Evolutionary conservation across 64 coral and sea anemone genomes (phyloP), one percentile per base, ranked within the genome.

Genomic region (Stichodactyla helianthus): DNA sequence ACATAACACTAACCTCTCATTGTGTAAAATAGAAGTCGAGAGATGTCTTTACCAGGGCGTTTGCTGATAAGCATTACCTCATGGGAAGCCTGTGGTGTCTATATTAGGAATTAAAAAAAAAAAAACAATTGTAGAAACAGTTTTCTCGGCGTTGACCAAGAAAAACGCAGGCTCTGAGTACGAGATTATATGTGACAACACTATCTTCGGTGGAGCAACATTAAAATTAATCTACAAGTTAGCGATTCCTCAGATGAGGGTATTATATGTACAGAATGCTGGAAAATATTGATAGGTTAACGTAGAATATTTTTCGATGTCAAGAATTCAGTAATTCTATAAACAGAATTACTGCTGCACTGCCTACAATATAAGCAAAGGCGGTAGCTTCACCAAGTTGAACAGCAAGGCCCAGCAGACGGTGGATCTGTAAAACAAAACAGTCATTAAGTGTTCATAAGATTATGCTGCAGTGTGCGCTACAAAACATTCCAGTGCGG

Each of bases 31-130:
- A 98, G 55, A 20, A 98, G 88, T 44, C 86, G 79, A 90, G 87
- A 99, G 12, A 99, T 71, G 59, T 99, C 90, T 51, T 91, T 82
- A 86, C 63, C 64, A 6, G 86, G 90, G 55, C 71, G 71, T 51
- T 86, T 95, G 54, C 97, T 93, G 1, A 99, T 63, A 22, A 99
- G 52, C 44, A 95, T 55, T 3, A 99, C 91, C 77, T 99, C 97
- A 63, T 99, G 63, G 6, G 97, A 95, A 0, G 83, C 88, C 44
- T 85, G 86, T 61, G 97, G 97, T 54, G 97, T 99, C 97, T 99
- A 44, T 44, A 44, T 44, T 44, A 44, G 0, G 35, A 44, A n/a
- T n/a, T n/a, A n/a, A n/a, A 44, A 3, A 3, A 44, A 44, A 44
- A 44, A 44, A 44, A 44, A 35, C 31, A 44, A 44, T 44, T 44